Base-by-base conservation (phyloP, 2,797 vertebrate species). In the Falco cherrug region DNA sequence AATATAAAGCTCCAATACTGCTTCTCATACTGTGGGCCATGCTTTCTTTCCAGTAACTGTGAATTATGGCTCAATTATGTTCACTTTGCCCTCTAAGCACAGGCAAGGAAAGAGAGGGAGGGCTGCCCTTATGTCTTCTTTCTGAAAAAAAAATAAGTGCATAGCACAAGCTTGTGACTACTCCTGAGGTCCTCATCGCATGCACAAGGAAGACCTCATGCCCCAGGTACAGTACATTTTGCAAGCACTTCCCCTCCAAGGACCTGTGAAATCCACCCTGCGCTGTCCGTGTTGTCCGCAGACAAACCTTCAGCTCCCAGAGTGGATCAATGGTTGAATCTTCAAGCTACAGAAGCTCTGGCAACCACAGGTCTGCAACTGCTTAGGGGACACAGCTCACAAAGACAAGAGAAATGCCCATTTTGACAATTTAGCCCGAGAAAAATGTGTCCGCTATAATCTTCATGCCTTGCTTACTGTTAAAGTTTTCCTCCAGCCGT, bases 31-130 rank as follows among this genome's bases (percentile, higher is more conserved):
- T 57, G 85, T 14, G 54, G 92, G 41, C 80, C 56, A 4, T 64
- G 88, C 76, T 84, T 94, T 79, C 84, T 41, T 48, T 48, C 94
- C 85, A 78, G 87, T 39, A 90, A 85, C 56, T 11, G 43, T 84
- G 96, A 95, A 80, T 96, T 92, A 96, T 80, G 69, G 90, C 84
- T 91, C 93, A 96, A 96, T 96, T 95, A 95, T 3, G 24, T 45
- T 77, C 87, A 59, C 82, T 93, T 83, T 64, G 78, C 84, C 91
- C 89, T 94, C 87, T 20, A 57, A 91, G 89, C 92, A 84, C 65
- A n/a, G 79, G 31, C 57, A n/a, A 37, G 25, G 68, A 37, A 50
- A 19, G 86, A 17, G n/a, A 26, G 11, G 51, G 70, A 28, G 29
- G 45, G 65, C 67, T 63, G 57, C 67, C 60, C 45, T 28, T 29